Conservation (phyloP, 2,113 vertebrate species). For the Leptocoma aspasia region DNA sequence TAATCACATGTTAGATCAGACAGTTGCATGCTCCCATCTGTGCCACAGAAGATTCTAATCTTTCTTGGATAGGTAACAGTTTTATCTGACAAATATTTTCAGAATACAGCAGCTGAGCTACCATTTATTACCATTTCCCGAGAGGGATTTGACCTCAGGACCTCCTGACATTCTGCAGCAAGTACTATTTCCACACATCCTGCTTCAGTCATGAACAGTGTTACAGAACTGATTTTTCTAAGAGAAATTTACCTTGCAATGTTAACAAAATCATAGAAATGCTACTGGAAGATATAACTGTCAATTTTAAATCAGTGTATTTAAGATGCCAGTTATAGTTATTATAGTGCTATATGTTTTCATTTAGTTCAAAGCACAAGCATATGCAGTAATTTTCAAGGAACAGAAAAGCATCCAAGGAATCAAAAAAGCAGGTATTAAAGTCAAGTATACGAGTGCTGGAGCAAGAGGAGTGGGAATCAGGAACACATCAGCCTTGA, state of each 20-base stretch:
- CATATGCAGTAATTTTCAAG: background rate
- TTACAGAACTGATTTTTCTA: background rate
- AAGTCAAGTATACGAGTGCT: background rate
- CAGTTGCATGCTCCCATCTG: constrained; percentile 26
- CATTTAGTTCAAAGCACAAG: background rate
- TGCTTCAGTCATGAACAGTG: background rate
- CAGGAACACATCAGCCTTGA: background rate
- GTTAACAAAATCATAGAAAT: background rate
- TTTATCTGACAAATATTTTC: constrained; percentile 62
- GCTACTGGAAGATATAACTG: background rate
- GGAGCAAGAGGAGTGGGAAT: background rate
- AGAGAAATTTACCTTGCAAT: constrained; percentile 15
- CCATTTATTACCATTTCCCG: constrained; percentile 52
- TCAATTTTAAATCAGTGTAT: background rate
- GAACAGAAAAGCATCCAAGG: background rate
- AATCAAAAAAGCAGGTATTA: background rate
- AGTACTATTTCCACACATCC: background rate
- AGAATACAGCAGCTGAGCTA: constrained; percentile 43
- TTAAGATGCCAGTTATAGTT: background rate
- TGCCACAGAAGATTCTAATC: constrained; percentile 52
- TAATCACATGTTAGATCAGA: constrained; percentile 52
- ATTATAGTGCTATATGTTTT: background rate
- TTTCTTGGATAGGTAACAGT: constrained; percentile 32
- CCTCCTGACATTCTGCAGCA: constrained; percentile 18
- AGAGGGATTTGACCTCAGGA: constrained; percentile 31